Base-by-base conservation (phyloP, 2,888 invertebrate species). In the Latrodectus hesperus region DNA sequence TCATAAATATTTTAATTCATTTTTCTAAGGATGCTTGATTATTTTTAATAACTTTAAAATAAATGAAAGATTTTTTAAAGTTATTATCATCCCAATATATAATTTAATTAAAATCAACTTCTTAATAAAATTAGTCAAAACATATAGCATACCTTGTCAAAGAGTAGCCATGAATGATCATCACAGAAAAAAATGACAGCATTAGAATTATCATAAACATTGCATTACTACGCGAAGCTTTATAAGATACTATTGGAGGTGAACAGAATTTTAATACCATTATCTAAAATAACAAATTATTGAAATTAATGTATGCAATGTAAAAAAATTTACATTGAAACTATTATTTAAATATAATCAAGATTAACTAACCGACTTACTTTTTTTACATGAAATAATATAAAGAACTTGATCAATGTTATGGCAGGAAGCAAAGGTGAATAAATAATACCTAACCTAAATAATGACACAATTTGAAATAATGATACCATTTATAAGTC, bases 161-260 rank as follows among this genome's bases (percentile, higher is more conserved):
- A 65, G 84, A 79, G 70, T 80, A 88, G 17, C 88, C 88, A 60
- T 82, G 84, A n/a, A 88, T 78, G 49, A 78, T 71, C 51, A 83
- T 53, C 12, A 78, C 73, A 14, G 82, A 60, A 70, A 95, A 93
- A 90, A 95, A 96, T 0, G 96, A 96, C 0, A 97, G 91, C 0
- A 97, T 92, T 6, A 97, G 92, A 0, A 97, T 95, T 0, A 95
- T 94, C 96, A 97, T 96, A 92, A 97, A 97, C 87, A 97, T 93
- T 0, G 96, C 96, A 91, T 96, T 96, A 0, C 96, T 96, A 87
- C 95, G 94, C 0, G 96, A 96, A 1, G 96, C 96, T 76, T 96
- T 94, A 91, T 96, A 96, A 0, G 95, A 94, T 0, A 95, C 94
- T 6, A 92, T 91, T 0, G 96, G 95, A 0, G 96, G 96, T 0